These are phyloP conservation scores for Triplophysa siluroides DNA, from an alignment of 2,113 vertebrate genomes.

Conservation along the genomic window DNA sequence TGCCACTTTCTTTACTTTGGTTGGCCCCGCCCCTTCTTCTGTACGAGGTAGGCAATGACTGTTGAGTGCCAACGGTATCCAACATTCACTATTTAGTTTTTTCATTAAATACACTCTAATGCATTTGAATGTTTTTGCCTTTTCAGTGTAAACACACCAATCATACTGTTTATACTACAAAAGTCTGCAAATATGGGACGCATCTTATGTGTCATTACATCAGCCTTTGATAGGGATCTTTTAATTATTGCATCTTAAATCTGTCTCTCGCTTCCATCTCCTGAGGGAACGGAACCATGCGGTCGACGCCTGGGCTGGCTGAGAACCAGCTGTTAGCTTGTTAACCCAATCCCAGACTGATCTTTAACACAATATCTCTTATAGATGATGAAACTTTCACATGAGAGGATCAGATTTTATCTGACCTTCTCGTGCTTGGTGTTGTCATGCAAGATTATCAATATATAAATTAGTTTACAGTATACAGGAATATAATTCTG, in stretches of 20 bases:
- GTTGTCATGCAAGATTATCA: not conserved
- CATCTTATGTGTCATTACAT: not conserved
- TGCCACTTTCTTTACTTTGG: too few relatives aligned
- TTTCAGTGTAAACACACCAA: too few relatives aligned
- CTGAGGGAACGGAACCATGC: conserved; percentile 8
- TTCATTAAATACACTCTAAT: too few relatives aligned
- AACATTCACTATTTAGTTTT: too few relatives aligned
- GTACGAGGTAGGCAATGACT: too few relatives aligned
- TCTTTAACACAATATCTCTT: conserved; percentile 10
- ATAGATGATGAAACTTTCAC: conserved; percentile 17
- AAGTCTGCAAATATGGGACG: not conserved
- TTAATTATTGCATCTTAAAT: conserved; percentile 19
- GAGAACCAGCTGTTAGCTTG: conserved; percentile 23
- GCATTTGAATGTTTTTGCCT: too few relatives aligned
- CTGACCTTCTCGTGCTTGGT: not conserved
- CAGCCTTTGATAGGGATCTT: not conserved
- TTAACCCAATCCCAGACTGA: not conserved
- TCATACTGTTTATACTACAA: too few relatives aligned
- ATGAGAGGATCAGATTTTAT: conserved; percentile 10
- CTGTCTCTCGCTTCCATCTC: not conserved
- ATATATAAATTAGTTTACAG: not conserved
- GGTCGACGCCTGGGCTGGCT: not conserved
- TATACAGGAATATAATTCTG: too few relatives aligned
- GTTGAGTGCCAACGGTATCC: too few relatives aligned
- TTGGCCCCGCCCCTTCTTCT: too few relatives aligned